A percentile compares a stretch with the other conserved stretches of the same genome.
phyloP scores from a whole-genome alignment of 2,888 invertebrate genomes.

The Hypolimnas misippus region DNA sequence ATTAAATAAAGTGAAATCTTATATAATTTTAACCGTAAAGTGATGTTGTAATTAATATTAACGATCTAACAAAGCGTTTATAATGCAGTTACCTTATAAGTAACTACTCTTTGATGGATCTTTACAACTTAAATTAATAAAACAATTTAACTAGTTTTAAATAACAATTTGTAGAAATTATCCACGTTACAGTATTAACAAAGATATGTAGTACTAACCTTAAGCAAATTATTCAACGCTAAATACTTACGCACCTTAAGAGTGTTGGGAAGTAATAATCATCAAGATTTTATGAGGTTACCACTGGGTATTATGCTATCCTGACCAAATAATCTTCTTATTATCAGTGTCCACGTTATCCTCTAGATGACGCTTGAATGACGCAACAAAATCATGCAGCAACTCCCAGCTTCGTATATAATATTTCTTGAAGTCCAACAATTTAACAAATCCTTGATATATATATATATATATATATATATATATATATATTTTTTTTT shows the following conservation, averaged over 20 bases:
- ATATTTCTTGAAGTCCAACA: constrained; percentile 15
- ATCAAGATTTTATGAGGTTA: constrained; percentile 9
- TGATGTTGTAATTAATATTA: constrained; percentile 5
- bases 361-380: constrained; percentile 7
- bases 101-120: constrained; percentile 6
- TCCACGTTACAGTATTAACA: constrained; percentile 8
- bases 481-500: too few species aligned
- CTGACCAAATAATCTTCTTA: constrained; percentile 11
- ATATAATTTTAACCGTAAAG: constrained; percentile 2
- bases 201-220: constrained; percentile 8
- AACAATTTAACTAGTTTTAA: constrained; percentile 3
- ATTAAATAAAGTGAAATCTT: constrained; percentile 3
- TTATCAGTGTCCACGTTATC: constrained; percentile 1
- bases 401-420: background rate
- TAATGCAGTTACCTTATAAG: constrained; percentile 3
- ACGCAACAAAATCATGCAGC: constrained; percentile 10
- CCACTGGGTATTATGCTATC: constrained; percentile 5
- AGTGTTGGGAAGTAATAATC: constrained; percentile 8
- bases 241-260: constrained; percentile 15
- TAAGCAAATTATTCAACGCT: background rate
- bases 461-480: too few species aligned
- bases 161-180: background rate
- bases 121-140: constrained; percentile 7
- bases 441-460: constrained; percentile 4
- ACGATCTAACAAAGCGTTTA: constrained; percentile 1